Evolutionary conservation across 2,797 vertebrate genomes (phyloP).

Genomic region (Sphenopsis melanotis): DNA sequence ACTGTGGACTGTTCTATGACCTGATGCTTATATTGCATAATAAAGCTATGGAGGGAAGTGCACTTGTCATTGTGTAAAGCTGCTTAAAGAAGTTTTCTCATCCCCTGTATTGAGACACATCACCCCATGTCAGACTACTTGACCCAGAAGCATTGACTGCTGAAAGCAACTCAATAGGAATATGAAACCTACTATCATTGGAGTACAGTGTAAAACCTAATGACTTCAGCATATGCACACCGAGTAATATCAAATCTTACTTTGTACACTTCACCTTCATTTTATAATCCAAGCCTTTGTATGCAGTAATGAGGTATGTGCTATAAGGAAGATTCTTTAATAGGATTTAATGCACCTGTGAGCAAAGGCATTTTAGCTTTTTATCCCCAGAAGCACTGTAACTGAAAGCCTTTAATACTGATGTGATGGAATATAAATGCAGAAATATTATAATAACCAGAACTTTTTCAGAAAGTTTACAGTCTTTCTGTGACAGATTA

Average conservation of each 20-base stretch:
- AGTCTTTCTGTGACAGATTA: conserved; percentile 78
- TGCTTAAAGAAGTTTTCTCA: conserved; percentile 79
- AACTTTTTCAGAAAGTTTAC: conserved; percentile 79
- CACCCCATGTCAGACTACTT: conserved; percentile 77
- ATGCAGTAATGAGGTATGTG: conserved; percentile 84
- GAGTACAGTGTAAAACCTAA: conserved; percentile 78
- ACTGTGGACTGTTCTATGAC: conserved; percentile 76
- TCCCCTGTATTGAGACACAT: conserved; percentile 76
- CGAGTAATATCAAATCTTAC: conserved; percentile 78
- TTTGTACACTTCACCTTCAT: conserved; percentile 83
- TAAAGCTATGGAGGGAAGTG: conserved; percentile 75
- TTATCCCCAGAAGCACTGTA: conserved; percentile 82
- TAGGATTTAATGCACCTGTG: conserved; percentile 87
- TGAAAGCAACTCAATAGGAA: conserved; percentile 75
- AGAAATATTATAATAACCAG: conserved; percentile 83
- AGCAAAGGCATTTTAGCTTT: conserved; percentile 83
- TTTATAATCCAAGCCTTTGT: conserved; percentile 83
- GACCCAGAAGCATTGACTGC: conserved; percentile 79
- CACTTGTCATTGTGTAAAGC: conserved; percentile 75
- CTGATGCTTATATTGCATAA: conserved; percentile 79
- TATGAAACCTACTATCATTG: conserved; percentile 77
- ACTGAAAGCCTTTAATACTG: conserved; percentile 82
- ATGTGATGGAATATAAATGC: conserved; percentile 83
- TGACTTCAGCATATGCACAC: conserved; percentile 82
- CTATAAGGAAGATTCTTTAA: conserved; percentile 85